A percentile compares a stretch with the other conserved stretches of the same genome.
phyloP scores from a whole-genome alignment of 2,888 invertebrate genomes.

The Monopis laevigella region DNA sequence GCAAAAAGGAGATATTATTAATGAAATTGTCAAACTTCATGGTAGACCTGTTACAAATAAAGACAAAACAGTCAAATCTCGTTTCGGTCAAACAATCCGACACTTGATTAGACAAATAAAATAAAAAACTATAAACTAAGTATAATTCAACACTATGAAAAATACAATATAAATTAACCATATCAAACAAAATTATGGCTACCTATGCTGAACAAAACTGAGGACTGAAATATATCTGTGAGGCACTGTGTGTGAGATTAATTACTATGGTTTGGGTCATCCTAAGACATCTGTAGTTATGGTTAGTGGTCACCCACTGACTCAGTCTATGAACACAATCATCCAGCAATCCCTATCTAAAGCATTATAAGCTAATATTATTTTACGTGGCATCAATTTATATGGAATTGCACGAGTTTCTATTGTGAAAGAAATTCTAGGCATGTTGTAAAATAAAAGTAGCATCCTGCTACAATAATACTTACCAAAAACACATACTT shows the following conservation, averaged over 20 bases:
- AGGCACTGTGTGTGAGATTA: constrained; percentile 60
- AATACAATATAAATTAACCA: constrained; percentile 30
- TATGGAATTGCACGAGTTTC: constrained; percentile 44
- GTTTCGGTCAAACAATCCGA: constrained; percentile 8
- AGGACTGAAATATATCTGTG: constrained; percentile 45
- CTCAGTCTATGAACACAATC: constrained; percentile 66
- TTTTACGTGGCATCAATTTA: constrained; percentile 60
- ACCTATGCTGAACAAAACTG: constrained; percentile 43
- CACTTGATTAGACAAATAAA: constrained; percentile 6
- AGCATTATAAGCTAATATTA: constrained; percentile 61
- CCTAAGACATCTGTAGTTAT: not conserved
- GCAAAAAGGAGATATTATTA: too few species aligned
- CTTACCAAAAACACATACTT: too few species aligned
- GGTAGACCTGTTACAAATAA: too few species aligned
- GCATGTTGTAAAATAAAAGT: too few species aligned
- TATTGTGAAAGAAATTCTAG: constrained; percentile 29
- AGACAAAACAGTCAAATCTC: too few species aligned
- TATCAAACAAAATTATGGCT: constrained; percentile 59
- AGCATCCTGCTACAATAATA: too few species aligned
- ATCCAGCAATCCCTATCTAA: constrained; percentile 64
- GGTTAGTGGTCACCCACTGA: constrained; percentile 17
- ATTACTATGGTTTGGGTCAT: too few species aligned
- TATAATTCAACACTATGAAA: constrained; percentile 54
- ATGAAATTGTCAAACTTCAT: too few species aligned
- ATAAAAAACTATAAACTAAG: constrained; percentile 39